phyloP scores from a whole-genome alignment of 1,140 invertebrate species.

The Drosophila aff. region DNA sequence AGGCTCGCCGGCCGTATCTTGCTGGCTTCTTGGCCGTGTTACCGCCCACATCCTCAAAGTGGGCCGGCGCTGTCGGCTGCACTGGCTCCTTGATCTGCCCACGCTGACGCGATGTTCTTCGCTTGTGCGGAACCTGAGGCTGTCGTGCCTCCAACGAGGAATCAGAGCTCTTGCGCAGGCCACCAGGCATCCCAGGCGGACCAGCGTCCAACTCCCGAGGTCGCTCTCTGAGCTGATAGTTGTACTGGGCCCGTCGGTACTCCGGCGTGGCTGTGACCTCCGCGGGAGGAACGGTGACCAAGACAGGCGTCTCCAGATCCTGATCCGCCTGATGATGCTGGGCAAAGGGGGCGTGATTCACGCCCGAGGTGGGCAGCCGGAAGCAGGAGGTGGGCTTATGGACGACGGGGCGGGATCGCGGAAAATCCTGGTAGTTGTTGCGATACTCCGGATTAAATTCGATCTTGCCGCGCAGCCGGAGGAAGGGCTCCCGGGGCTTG shows the following conservation, averaged over 20 bases:
- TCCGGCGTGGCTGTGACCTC: constrained; percentile 75
- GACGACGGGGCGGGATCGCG: constrained; percentile 74
- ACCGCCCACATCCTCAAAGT: constrained; percentile 61
- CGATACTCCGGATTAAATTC: constrained; percentile 84
- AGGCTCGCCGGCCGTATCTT: constrained; percentile 74
- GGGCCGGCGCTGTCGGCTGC: constrained; percentile 9
- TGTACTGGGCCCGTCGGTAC: constrained; percentile 73
- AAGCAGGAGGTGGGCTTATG: constrained; percentile 81
- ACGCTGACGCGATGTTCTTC: constrained; percentile 58
- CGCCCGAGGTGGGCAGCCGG: constrained; percentile 63
- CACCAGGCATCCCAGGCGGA: constrained; percentile 10
- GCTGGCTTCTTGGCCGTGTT: constrained; percentile 60
- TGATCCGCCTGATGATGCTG: constrained; percentile 17
- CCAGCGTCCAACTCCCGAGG: constrained; percentile 36
- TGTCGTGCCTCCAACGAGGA: constrained; percentile 57
- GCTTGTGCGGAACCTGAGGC: constrained; percentile 45
- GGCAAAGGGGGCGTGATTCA: constrained; percentile 7
- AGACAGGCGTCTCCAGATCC: constrained; percentile 28
- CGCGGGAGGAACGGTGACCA: constrained; percentile 43
- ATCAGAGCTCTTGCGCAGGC: constrained; percentile 64
- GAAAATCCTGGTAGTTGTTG: constrained; percentile 80
- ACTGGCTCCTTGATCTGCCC: constrained; percentile 38
- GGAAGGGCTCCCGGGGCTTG: constrained; percentile 74
- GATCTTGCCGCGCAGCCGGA: constrained; percentile 79
- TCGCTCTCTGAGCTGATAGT: constrained; percentile 77